These are phyloP conservation scores for Guaruba guarouba DNA, from an alignment of 2,113 vertebrate species.

Conservation along the genomic window DNA sequence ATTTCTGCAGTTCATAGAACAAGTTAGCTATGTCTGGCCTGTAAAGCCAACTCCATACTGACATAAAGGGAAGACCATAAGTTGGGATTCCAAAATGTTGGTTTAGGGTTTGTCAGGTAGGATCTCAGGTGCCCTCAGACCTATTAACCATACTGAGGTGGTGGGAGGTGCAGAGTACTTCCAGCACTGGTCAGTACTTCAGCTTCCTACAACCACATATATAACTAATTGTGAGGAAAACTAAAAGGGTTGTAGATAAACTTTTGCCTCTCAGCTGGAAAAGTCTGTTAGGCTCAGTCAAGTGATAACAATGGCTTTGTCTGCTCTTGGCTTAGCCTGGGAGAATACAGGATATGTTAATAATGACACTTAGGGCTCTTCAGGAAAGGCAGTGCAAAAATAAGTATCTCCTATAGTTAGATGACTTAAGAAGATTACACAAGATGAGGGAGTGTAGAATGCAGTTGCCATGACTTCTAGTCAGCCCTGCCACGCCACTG, in stretches of 20 bases:
- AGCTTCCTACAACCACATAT: neutral
- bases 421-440: neutral
- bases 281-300: neutral
- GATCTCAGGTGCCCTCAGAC: neutral
- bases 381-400: neutral
- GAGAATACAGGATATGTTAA: neutral
- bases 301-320: neutral
- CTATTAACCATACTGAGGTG: neutral
- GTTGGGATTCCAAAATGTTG: neutral
- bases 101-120: neutral
- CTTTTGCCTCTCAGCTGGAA: neutral
- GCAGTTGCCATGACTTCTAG: neutral
- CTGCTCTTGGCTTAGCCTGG: neutral
- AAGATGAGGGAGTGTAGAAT: neutral
- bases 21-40: neutral
- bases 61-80: neutral
- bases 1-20: neutral
- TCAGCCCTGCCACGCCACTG: neutral
- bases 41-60: neutral
- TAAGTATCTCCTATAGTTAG: neutral
- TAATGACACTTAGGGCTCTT: neutral
- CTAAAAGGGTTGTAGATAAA: neutral
- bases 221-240: neutral
- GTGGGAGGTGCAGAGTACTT: neutral
- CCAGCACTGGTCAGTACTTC: neutral